These are phyloP conservation scores for Bucorvus abyssinicus DNA, from an alignment of 2,797 vertebrate genomes.

Conservation along the genomic window DNA sequence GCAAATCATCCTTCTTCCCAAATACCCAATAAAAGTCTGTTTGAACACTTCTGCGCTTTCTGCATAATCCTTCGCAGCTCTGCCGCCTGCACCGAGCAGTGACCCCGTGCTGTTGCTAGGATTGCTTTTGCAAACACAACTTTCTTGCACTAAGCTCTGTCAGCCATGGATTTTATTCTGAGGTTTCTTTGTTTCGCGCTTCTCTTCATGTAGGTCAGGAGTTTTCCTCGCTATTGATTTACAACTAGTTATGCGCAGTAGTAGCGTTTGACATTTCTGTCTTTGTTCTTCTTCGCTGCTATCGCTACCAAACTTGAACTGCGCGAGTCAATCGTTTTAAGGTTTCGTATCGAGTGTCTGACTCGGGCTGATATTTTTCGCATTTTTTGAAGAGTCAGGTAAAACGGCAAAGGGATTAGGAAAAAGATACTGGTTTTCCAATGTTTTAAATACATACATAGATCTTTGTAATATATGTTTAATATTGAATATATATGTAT, in stretches of 20 bases:
- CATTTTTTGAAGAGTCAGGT: neutral
- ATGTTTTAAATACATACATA: neutral
- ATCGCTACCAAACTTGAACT: neutral
- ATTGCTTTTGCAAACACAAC: slow-evolving; percentile 57
- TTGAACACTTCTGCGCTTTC: slow-evolving; percentile 49
- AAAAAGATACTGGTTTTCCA: neutral
- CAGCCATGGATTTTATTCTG: slow-evolving; percentile 48
- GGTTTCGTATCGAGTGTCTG: neutral
- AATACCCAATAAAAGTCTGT: neutral
- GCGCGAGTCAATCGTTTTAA: neutral
- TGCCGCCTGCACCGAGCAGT: slow-evolving; percentile 15
- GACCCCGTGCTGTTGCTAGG: slow-evolving; percentile 49
- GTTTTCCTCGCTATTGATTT: slow-evolving; percentile 48
- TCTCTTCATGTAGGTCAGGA: slow-evolving; percentile 53
- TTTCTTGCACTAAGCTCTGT: slow-evolving; percentile 52
- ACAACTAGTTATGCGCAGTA: neutral
- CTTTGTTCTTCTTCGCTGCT: slow-evolving; percentile 28
- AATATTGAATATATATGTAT: neutral
- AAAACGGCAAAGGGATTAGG: slow-evolving; percentile 11
- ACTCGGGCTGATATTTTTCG: neutral
- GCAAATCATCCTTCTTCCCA: slow-evolving; percentile 60
- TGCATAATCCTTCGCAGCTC: slow-evolving; percentile 53
- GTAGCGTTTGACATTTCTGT: slow-evolving; percentile 7
- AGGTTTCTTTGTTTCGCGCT: slow-evolving; percentile 47
- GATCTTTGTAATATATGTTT: neutral